Evolutionary conservation across 2,888 invertebrate species (phyloP), one percentile per base, ranked within the genome.

Genomic region (Maniola hyperantus): DNA sequence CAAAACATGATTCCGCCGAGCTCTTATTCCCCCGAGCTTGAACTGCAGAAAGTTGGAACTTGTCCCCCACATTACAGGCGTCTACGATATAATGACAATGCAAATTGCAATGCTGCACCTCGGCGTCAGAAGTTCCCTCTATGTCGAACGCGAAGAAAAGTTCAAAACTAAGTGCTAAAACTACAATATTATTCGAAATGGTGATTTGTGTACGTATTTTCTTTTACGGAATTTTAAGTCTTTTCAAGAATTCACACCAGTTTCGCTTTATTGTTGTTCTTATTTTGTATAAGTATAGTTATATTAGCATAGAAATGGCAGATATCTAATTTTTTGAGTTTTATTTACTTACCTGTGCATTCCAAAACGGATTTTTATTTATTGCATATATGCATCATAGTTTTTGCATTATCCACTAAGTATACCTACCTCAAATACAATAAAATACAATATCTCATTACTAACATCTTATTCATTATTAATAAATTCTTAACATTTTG

Each of bases 71-170:
- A 64, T 70, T 70, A 62, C 71, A 66, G 71, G 69, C 70, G 70
- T 70, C 71, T 69, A 70, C 69, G 70, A 72, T 66, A 66, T 73
- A 72, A 73, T 73, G 72, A 73, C 73, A 72, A 73, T 72, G 73
- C 73, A 73, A 72, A 73, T 73, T 73, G 72, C 71, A 64, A 71
- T 72, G 71, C 70, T 65, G 68, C 68, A 68, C 70, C 64, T 71
- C 68, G 64, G 68, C 72, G 69, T 71, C 71, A 67, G 60, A 60
- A 61, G 64, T 67, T 48, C 64, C 63, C 66, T 66, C 57, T 66
- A 59, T 64, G 70, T 70, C 68, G 68, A 66, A 68, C 42, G 66
- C 66, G 63, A 62, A 66, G 63, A 58, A 64, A 70, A 68, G 62
- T 70, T 70, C 46, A 66, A 62, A 68, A 68, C 68, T 70, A 62